Conservation (phyloP, 2,113 vertebrate species). For the Phalacrocorax aristotelis region DNA sequence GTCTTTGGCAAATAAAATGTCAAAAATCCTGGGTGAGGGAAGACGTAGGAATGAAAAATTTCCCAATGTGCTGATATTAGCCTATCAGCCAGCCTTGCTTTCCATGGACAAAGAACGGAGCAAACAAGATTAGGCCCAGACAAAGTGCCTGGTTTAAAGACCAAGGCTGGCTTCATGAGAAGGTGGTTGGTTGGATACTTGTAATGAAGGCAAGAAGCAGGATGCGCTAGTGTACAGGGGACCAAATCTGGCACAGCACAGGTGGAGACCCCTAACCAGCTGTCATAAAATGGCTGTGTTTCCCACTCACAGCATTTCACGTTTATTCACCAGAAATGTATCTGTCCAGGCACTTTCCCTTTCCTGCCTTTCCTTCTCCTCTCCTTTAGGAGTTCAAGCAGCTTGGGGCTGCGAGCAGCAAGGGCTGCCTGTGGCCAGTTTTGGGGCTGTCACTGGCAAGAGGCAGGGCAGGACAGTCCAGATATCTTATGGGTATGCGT, state of each 20-base stretch:
- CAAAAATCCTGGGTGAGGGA: background rate
- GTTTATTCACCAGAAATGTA: background rate
- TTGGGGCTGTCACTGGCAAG: background rate
- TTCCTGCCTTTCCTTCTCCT: background rate
- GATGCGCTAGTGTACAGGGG: background rate
- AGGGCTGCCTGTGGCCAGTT: background rate
- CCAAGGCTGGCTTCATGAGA: background rate
- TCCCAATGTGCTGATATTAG: background rate
- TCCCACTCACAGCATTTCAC: background rate
- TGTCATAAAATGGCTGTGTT: background rate
- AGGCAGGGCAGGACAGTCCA: background rate
- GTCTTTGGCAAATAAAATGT: background rate
- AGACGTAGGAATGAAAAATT: background rate
- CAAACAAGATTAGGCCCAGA: background rate
- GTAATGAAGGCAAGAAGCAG: background rate
- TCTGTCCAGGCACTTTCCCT: background rate
- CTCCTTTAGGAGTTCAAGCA: background rate
- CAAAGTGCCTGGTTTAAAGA: background rate
- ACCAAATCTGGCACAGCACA: background rate
- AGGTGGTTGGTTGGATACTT: background rate
- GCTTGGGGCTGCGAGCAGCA: background rate
- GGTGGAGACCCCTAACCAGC: background rate
- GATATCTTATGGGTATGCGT: too few species aligned
- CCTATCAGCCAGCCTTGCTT: background rate
- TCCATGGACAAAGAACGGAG: background rate